These are phyloP conservation scores for Apaloderma vittatum DNA, from an alignment of 2,113 vertebrate species.

Conservation along the genomic window DNA sequence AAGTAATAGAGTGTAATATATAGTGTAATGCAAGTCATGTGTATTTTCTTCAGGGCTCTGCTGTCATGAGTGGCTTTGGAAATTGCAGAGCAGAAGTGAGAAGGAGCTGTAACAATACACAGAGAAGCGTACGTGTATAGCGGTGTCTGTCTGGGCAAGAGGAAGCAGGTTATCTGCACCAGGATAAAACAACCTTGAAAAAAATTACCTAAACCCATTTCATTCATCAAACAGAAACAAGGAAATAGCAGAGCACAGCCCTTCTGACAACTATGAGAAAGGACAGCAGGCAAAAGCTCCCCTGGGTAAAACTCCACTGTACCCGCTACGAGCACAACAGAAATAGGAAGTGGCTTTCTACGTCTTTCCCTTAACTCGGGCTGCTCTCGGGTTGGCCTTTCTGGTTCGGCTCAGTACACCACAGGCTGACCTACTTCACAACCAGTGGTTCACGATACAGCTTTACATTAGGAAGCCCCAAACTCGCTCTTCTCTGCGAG, in stretches of 20 bases:
- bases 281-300: not conserved
- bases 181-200: not conserved
- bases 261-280: not conserved
- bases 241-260: not conserved
- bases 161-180: not conserved
- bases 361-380: conserved; percentile 27
- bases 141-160: not conserved
- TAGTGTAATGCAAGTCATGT: too few relatives aligned
- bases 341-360: conserved; percentile 65
- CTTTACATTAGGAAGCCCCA: conserved; percentile 35
- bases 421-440: conserved; percentile 80
- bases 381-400: conserved; percentile 46
- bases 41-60: not conserved
- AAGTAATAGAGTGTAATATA: not conserved
- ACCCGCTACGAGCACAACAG: not conserved
- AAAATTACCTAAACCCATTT: not conserved
- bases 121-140: not conserved
- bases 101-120: not conserved
- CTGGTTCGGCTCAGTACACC: conserved; percentile 61
- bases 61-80: not conserved
- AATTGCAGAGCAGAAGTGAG: conserved; percentile 5
- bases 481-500: not conserved
- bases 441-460: conserved; percentile 65
- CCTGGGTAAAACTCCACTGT: conserved; percentile 22
- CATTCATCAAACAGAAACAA: not conserved